Conservation (phyloP, 2,888 invertebrate genomes). For the Volucella bombylans region DNA sequence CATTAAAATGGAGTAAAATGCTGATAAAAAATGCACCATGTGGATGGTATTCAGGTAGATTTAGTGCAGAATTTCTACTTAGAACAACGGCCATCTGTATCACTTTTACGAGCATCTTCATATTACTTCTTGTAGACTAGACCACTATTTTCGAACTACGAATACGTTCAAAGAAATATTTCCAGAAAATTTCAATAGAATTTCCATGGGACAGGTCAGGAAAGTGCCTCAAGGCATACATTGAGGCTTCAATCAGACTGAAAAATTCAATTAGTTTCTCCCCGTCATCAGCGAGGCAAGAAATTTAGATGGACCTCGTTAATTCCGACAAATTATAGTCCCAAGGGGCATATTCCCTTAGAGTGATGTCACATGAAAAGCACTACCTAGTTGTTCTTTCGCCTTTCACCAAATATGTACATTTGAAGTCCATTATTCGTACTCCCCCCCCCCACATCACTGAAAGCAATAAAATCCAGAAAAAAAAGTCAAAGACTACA, state of each 20-base stretch:
- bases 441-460: neutral
- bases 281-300: neutral
- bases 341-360: slow-evolving; percentile 9
- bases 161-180: neutral
- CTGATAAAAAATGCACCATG: too few species aligned
- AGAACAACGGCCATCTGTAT: too few species aligned
- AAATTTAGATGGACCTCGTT: slow-evolving; percentile 31
- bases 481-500: slow-evolving; percentile 24
- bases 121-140: too few species aligned
- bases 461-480: slow-evolving; percentile 45
- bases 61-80: too few species aligned
- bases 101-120: too few species aligned
- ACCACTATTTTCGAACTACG: too few species aligned
- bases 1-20: too few species aligned
- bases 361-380: slow-evolving; percentile 12
- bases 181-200: slow-evolving; percentile 6
- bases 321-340: slow-evolving; percentile 41
- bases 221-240: neutral
- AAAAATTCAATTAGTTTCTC: neutral
- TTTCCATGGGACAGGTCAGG: slow-evolving; percentile 26
- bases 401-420: slow-evolving; percentile 42
- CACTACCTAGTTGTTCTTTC: neutral
- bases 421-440: slow-evolving; percentile 15
- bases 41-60: too few species aligned
- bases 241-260: neutral